Base-by-base conservation (phyloP, 2,113 vertebrate species). In the Siphamia tubifer region DNA sequence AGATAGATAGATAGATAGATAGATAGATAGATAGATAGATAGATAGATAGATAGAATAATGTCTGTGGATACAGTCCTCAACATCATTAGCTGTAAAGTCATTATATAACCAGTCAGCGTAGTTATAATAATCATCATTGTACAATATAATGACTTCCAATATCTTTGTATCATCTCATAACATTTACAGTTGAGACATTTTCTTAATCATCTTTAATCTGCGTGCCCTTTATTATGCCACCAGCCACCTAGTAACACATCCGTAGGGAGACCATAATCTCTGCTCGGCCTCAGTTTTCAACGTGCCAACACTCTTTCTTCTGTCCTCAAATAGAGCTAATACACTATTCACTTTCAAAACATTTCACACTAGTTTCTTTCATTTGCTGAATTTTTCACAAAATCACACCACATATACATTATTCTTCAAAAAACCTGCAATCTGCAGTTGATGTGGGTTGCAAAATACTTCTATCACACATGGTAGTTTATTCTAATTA, bases 141-240 rank as follows among this genome's bases (percentile, higher is more conserved):
- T 42, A n/a, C 36, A 27, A 71, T 21, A 68, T 42, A 79, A 76
- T 48, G 21, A 30, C 64, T 68, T 57, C 47, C 31, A 55, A 43
- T 68, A 69, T 68, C 61, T 64, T 48, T 53, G 31, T 34, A 76
- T 76, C 68, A 73, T 80, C 65, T 65, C 65, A 77, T 74, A 72
- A 77, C 56, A 80, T 71, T 78, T 79, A 39, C 43, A 77, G 49
- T 60, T 30, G 58, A 77, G 73, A 71, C 73, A 65, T 80, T 76
- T 70, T 38, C 64, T 47, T 69, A 73, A 72, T 77, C 48, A 55
- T 60, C 75, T 78, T 55, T 79, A 83, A 82, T 79, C 55, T 70
- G 25, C 30, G 4, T 57, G 77, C n/a, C 52, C 52, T 76, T 82
- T 67, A 78, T 61, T 76, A 52, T 34, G 20, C 68, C 56, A 83